A percentile compares a stretch with the other conserved stretches of the same genome.
phyloP scores from a whole-genome alignment of 1,140 invertebrate genomes.

The Papilio helenus region DNA sequence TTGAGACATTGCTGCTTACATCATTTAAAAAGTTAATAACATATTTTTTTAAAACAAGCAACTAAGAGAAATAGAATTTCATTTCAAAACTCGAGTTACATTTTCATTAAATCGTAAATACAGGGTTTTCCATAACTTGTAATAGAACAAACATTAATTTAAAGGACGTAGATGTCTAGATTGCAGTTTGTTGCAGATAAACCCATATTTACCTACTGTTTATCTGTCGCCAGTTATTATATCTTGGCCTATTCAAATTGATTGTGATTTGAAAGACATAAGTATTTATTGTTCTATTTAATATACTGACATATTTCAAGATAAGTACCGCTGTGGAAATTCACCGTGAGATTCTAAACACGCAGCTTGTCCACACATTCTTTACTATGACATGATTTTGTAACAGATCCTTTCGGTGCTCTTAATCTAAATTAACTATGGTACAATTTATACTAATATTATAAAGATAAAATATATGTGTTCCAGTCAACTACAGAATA shows the following conservation, averaged over 20 bases:
- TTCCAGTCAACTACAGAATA: too few relatives aligned
- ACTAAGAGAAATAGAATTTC: too few relatives aligned
- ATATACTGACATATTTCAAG: slow-evolving; percentile 27
- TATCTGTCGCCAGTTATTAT: slow-evolving; percentile 16
- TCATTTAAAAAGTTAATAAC: neutral
- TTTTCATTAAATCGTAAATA: neutral
- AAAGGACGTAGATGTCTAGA: slow-evolving; percentile 12
- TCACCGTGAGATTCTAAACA: neutral
- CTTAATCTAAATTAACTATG: neutral
- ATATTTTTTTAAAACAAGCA: neutral
- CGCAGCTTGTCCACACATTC: neutral
- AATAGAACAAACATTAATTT: neutral
- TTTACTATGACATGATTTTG: neutral
- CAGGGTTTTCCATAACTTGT: neutral
- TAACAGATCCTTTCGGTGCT: neutral
- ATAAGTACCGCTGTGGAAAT: slow-evolving; percentile 28
- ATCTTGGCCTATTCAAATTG: slow-evolving; percentile 34
- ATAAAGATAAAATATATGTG: too few relatives aligned
- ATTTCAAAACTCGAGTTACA: too few relatives aligned
- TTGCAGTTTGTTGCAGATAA: slow-evolving; percentile 20
- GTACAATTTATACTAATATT: too few relatives aligned
- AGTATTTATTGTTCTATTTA: slow-evolving; percentile 34
- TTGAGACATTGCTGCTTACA: too few relatives aligned
- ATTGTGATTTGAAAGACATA: slow-evolving; percentile 33
- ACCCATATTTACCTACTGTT: slow-evolving; percentile 11